Evolutionary conservation across 2,797 vertebrate species (phyloP).

Genomic region (Aphelocoma californica): DNA sequence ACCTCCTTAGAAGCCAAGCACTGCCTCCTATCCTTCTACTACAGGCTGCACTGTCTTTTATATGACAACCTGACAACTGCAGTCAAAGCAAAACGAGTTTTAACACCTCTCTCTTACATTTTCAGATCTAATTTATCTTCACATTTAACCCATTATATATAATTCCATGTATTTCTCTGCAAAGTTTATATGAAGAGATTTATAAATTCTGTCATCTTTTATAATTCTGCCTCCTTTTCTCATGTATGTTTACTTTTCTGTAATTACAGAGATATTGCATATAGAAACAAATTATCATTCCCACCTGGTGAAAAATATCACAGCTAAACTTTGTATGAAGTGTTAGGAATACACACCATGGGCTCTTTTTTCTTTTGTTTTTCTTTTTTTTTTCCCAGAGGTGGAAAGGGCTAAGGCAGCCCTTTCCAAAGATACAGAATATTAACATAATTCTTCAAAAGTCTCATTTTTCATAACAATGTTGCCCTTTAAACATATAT

Average conservation of each 20-base stretch:
- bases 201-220: neutral
- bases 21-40: neutral
- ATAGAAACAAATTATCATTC: neutral
- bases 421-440: neutral
- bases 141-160: neutral
- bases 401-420: neutral
- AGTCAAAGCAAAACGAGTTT: neutral
- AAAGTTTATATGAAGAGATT: neutral
- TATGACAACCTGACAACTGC: neutral
- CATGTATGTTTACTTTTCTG: neutral
- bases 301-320: neutral
- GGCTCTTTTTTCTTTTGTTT: rapidly evolving
- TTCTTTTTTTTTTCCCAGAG: neutral
- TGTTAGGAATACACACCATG: neutral
- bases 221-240: neutral
- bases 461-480: neutral
- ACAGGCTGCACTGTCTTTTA: neutral
- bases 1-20: neutral
- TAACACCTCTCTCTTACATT: neutral
- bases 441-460: neutral
- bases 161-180: neutral
- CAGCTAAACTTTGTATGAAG: neutral
- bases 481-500: neutral
- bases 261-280: neutral
- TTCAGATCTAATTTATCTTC: neutral